phyloP scores from a whole-genome alignment of 1,140 invertebrate genomes.

The Druon quercuslanigerum region DNA sequence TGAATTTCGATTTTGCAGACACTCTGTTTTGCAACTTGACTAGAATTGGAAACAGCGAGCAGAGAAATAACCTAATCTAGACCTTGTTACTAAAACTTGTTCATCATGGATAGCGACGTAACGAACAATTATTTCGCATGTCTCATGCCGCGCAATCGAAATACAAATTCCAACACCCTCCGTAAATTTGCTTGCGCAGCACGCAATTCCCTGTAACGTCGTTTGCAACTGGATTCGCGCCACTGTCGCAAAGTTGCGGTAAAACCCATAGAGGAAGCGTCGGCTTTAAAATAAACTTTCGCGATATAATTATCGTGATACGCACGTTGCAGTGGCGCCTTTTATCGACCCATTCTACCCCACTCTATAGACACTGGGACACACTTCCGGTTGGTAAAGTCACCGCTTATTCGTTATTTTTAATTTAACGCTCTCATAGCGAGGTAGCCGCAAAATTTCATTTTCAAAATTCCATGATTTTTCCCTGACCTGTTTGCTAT shows the following conservation, averaged over 20 bases:
- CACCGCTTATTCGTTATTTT: no score
- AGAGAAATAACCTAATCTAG: slow-evolving; percentile 13
- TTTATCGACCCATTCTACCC: slow-evolving; percentile 12
- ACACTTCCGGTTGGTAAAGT: background rate
- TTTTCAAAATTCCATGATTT: no score
- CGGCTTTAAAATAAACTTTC: slow-evolving; percentile 26
- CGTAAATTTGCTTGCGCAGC: slow-evolving; percentile 6
- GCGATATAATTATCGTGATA: slow-evolving; percentile 28
- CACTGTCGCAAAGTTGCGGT: slow-evolving; percentile 2
- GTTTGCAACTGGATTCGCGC: slow-evolving; percentile 28
- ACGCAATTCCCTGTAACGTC: slow-evolving; percentile 17
- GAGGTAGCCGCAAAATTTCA: no score
- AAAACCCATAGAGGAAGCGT: slow-evolving; percentile 7
- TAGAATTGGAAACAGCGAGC: background rate
- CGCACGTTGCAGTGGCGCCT: slow-evolving; percentile 17
- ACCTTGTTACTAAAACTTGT: slow-evolving; percentile 27
- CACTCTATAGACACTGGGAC: background rate
- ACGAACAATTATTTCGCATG: slow-evolving; percentile 24
- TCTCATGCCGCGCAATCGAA: slow-evolving; percentile 27
- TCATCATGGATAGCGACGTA: slow-evolving; percentile 12
- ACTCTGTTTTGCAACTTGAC: background rate
- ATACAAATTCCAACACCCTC: slow-evolving; percentile 17
- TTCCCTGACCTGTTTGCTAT: no score
- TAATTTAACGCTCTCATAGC: no score
- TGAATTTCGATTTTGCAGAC: slow-evolving; percentile 14